phyloP scores from a whole-genome alignment of 2,797 vertebrate genomes.

The Philypnodon macrostomus region DNA sequence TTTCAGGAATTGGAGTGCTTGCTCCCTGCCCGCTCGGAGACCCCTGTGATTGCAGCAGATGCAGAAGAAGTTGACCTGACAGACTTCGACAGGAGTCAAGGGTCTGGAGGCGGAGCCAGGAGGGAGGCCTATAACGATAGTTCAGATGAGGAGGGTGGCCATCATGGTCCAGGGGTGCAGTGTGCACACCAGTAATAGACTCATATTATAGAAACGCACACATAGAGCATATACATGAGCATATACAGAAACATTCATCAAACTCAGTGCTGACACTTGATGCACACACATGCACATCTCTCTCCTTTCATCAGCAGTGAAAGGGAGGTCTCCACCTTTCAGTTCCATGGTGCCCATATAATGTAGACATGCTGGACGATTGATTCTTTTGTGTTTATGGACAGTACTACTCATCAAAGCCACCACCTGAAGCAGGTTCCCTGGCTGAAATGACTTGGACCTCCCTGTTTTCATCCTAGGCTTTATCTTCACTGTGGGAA shows the following conservation, averaged over 20 bases:
- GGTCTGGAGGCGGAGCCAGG: constrained; percentile 86
- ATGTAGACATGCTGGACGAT: constrained; percentile 56
- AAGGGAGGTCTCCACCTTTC: constrained; percentile 42
- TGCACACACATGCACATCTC: constrained; percentile 47
- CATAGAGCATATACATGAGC: constrained; percentile 47
- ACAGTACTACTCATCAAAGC: constrained; percentile 54
- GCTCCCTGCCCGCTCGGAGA: constrained; percentile 91
- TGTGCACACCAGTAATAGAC: constrained; percentile 93
- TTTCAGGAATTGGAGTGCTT: constrained; percentile 94
- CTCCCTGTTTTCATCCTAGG: constrained; percentile 46
- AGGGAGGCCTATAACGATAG: constrained; percentile 97
- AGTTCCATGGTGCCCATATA: constrained; percentile 60
- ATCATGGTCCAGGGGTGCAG: constrained; percentile 95
- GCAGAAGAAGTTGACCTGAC: constrained; percentile 95
- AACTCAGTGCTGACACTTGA: constrained; percentile 56
- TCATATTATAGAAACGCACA: constrained; percentile 45
- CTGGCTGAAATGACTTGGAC: constrained; percentile 41
- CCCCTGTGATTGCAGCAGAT: constrained; percentile 86
- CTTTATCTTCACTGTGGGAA: constrained; percentile 61
- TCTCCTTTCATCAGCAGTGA: constrained; percentile 39
- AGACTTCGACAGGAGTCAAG: constrained; percentile 90
- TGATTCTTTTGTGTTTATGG: constrained; percentile 61
- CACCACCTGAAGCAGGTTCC: constrained; percentile 48
- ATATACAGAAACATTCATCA: constrained; percentile 49
- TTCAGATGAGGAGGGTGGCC: constrained; percentile 93